Evolutionary conservation across 2,888 invertebrate species (phyloP).

Genomic region (Tromatobia lineatoria): DNA sequence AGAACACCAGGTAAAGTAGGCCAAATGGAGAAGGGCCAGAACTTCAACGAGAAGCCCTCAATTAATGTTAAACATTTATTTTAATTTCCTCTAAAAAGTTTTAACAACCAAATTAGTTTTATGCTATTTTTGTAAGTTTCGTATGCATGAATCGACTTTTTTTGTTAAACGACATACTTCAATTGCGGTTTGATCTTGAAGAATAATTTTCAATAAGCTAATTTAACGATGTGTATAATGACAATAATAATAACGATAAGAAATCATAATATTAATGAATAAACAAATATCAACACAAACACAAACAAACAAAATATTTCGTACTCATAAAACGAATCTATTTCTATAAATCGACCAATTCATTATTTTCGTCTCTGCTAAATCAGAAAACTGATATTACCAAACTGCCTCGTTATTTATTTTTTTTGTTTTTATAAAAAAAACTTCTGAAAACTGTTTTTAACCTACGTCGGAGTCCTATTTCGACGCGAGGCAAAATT

Average conservation of each 20-base stretch:
- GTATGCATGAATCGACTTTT: neutral
- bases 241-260: no score
- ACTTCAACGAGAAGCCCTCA: neutral
- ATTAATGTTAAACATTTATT: neutral
- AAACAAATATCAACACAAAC: no score
- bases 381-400: neutral
- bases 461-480: neutral
- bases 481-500: neutral
- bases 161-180: neutral
- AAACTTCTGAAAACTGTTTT: neutral
- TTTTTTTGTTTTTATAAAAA: neutral
- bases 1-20: constrained; percentile 14
- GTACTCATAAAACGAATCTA: no score
- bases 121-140: neutral
- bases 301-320: no score
- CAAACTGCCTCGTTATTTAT: neutral
- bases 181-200: no score
- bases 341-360: no score
- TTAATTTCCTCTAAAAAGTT: neutral
- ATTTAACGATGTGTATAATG: no score
- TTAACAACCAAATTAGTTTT: neutral
- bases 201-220: no score
- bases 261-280: no score
- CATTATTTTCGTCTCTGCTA: no score
- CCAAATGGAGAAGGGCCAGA: neutral